Evolutionary conservation across 92 coral and sea anemone species (phyloP), one percentile per base, ranked within the genome.

Genomic region (Micromussa lordhowensis): DNA sequence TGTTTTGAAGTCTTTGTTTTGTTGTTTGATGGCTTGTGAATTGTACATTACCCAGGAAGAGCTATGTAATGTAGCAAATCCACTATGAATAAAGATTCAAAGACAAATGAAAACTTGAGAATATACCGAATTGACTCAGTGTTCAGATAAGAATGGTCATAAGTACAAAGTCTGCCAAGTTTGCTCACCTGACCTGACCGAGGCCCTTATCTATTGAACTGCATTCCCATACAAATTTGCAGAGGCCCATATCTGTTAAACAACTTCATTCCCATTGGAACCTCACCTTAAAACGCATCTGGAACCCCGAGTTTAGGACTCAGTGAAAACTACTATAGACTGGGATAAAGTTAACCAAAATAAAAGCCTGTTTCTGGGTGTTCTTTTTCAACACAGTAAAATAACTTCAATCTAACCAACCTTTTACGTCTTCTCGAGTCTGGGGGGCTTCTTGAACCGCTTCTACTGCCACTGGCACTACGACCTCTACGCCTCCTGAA

Each of bases 401-500:
- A 77, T 44, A 31, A 6, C 15, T 29, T 32, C 55, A n/a, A 28
- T 57, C 26, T 80, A 73, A 83, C 87, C 29, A 32, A 74, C 85
- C 90, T 87, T 87, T 28, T 87, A 24, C 90, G 85, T 34, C 79
- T 78, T 72, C 86, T 88, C 22, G 30, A 19, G 29, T 86, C 88
- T 54, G 89, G 90, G 49, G 89, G 90, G 59, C 94, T 94, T 21
- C 87, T 59, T 30, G 92, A 91, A 76, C 91, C 92, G 59, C 93
- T 91, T 32, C 61, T 87, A 64, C 91, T 88, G 54, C 92, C 84
- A 53, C 98, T 90, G 48, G 96, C 89, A 81, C 91, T 85, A 13
- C 87, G 91, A 44, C 91, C 82, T 48, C 86, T 89, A 12, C 94
- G 94, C 84, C 92, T 94, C 77, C 91, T 92, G 80, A 30, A 75